Conservation (phyloP, 2,113 vertebrate species). For the Camelus bactrianus region DNA sequence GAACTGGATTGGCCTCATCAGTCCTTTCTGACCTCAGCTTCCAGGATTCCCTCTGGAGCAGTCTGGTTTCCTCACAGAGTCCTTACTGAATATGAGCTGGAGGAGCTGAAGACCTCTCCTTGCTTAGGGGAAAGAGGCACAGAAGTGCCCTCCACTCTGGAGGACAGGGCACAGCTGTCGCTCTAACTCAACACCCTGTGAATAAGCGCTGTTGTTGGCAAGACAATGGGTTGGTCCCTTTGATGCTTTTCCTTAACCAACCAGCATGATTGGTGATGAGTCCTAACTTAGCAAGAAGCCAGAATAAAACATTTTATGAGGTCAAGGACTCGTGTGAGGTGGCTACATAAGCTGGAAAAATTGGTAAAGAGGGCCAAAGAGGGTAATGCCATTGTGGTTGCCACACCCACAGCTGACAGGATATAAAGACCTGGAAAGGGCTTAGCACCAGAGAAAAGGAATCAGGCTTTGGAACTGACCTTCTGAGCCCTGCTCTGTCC, state of each 20-base stretch:
- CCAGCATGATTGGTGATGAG: slow-evolving; percentile 56
- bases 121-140: not conserved
- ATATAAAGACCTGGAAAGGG: slow-evolving; percentile 73
- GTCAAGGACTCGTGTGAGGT: slow-evolving; percentile 57
- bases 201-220: not conserved
- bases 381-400: not conserved
- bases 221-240: slow-evolving; percentile 66
- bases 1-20: not conserved
- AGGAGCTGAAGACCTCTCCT: not conserved
- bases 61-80: not conserved
- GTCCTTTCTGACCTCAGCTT: not conserved
- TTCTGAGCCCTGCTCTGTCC: slow-evolving; percentile 13
- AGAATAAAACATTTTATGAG: slow-evolving; percentile 74
- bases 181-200: not conserved
- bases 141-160: not conserved
- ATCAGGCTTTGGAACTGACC: slow-evolving; percentile 22
- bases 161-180: not conserved
- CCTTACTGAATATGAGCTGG: not conserved
- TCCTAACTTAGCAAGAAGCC: slow-evolving; percentile 82
- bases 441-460: slow-evolving; percentile 13
- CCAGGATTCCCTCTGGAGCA: not conserved
- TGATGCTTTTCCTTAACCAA: slow-evolving; percentile 71
- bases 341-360: slow-evolving; percentile 66
- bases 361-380: slow-evolving; percentile 54
- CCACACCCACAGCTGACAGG: slow-evolving; percentile 71